Conservation (phyloP, 1,140 invertebrate species). For the Ips nitidus region DNA sequence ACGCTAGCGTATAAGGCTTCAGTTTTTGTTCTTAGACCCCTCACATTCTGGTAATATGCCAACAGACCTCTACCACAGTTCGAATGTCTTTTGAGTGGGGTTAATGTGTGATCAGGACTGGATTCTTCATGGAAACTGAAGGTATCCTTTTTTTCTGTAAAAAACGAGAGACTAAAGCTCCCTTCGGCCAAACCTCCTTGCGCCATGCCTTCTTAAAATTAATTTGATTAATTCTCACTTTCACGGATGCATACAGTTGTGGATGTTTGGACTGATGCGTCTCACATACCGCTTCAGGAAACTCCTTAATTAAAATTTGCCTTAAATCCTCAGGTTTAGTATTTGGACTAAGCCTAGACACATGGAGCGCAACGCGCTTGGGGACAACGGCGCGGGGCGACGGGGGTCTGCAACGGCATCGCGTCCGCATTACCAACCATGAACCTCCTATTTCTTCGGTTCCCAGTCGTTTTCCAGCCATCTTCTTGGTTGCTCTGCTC, state of each 20-base stretch:
- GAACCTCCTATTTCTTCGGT: too few species aligned
- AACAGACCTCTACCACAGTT: too few species aligned
- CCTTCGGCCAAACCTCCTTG: background rate
- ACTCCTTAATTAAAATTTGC: background rate
- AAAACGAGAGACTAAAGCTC: background rate
- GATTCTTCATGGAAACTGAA: background rate
- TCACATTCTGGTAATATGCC: too few species aligned
- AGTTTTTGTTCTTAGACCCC: too few species aligned
- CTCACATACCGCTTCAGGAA: background rate
- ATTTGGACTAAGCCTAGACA: background rate
- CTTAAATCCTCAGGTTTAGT: background rate
- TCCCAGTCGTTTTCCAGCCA: too few species aligned
- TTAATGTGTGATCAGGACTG: too few species aligned
- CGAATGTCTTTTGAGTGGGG: too few species aligned
- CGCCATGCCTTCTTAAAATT: background rate
- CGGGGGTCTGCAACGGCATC: too few species aligned
- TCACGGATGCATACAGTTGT: background rate
- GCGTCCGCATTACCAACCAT: too few species aligned
- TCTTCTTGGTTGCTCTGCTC: too few species aligned
- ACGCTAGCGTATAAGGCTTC: too few species aligned
- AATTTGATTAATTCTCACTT: background rate
- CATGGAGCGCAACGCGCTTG: background rate
- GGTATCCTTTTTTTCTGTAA: background rate
- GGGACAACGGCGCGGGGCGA: too few species aligned
- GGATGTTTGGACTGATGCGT: background rate